Base-by-base conservation (phyloP, 2,888 invertebrate species). In the Epirrita christyi region DNA sequence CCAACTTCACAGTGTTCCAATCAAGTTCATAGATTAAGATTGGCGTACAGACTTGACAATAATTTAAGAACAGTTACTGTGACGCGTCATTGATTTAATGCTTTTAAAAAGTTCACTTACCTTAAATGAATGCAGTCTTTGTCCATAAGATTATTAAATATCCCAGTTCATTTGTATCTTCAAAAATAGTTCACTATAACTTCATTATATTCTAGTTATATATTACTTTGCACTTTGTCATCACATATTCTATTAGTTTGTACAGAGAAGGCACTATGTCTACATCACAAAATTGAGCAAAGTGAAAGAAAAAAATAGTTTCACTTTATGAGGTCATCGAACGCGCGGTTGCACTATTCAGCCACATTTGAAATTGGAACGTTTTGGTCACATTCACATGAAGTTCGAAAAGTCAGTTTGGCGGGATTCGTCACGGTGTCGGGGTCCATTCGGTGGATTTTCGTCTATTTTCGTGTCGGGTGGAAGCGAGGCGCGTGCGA, bases 11-110 rank as follows among this genome's bases (percentile, higher is more conserved):
- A 51, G 52, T 70, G 73, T 66, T 82, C 72, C 84, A 87, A 88
- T 87, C 90, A 90, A 91, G 90, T 90, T 91, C 91, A 91, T 88
- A 90, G 90, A 91, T 88, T 88, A 87, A 80, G 86, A 90, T 85
- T 88, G 88, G 84, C 88, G 77, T 83, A 78, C 80, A 75, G 76
- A 76, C 79, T 70, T 65, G 71, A 72, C 73, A 71, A 70, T 67
- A 68, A 70, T 70, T 69, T 66, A 66, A 66, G 58, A 58, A 63
- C 63, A 41, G 62, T 61, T 52, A 58, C 50, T 55, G 42, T n/a
- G 40, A 41, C 59, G 57, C 63, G 59, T 55, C 50, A 70, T 61
- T 63, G 53, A 59, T 67, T 50, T 53, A 48, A 54, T 29, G 56
- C n/a, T 29, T 41, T n/a, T 41, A 64, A 45, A 60, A 55, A 56